These are phyloP conservation scores for Tangachromis dhanisi DNA, from an alignment of 2,113 vertebrate species.

Conservation along the genomic window DNA sequence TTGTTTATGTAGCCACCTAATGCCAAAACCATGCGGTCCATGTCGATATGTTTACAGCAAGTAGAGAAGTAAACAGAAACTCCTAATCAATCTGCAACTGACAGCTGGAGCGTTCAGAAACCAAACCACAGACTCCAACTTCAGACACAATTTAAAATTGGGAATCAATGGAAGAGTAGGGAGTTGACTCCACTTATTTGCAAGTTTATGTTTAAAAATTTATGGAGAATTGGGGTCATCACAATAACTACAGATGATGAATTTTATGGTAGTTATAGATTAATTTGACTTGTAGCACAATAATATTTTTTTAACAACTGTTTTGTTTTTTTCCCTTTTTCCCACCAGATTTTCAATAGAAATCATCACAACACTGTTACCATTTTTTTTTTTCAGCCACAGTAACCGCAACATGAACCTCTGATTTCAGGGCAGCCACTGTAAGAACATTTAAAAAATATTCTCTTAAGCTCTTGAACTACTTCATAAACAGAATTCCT, in stretches of 20 bases:
- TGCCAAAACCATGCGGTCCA: not conserved
- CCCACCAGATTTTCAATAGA: not conserved
- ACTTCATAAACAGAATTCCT: not conserved
- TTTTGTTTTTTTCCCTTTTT: not conserved
- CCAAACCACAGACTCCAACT: not conserved
- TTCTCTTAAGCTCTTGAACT: not conserved
- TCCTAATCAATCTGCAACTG: not conserved
- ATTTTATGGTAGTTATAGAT: not conserved
- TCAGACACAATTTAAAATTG: not conserved
- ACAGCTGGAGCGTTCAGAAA: not conserved
- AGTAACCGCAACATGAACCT: not conserved
- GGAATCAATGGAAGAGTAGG: not conserved
- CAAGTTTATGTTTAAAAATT: not conserved
- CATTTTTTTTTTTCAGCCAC: not conserved
- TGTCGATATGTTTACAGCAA: not conserved
- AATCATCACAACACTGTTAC: not conserved
- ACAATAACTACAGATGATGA: not conserved
- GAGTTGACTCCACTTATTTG: not conserved
- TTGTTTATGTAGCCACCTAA: not conserved
- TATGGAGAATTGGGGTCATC: not conserved
- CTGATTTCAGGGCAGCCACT: not conserved
- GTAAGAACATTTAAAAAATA: not conserved
- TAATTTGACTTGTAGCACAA: not conserved
- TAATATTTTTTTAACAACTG: not conserved
- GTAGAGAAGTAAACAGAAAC: not conserved